phyloP scores from a whole-genome alignment of 2,797 vertebrate genomes.

The Todus mexicanus region DNA sequence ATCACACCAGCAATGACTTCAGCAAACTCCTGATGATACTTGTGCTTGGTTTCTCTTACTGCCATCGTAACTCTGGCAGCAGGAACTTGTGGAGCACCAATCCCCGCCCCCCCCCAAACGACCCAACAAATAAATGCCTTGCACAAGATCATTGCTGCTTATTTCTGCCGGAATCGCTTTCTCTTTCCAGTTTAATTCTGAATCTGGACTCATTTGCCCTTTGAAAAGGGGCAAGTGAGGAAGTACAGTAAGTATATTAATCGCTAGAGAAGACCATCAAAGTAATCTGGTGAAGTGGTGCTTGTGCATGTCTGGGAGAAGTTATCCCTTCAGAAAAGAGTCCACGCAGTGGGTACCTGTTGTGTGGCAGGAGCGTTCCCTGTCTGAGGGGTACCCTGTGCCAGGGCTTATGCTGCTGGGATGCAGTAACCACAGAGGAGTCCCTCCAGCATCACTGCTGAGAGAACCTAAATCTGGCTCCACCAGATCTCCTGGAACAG shows the following conservation, averaged over 20 bases:
- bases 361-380: neutral
- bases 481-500: neutral
- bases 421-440: too few species aligned
- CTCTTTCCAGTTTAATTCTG: neutral
- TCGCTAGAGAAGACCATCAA: too few species aligned
- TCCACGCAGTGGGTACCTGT: neutral
- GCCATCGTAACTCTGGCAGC: neutral
- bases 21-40: neutral
- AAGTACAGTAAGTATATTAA: neutral
- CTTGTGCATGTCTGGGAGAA: neutral
- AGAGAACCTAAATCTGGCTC: neutral
- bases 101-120: too few species aligned
- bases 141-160: neutral
- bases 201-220: neutral
- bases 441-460: neutral
- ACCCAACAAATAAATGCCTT: neutral
- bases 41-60: neutral
- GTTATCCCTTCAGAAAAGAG: neutral
- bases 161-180: neutral
- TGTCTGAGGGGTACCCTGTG: neutral
- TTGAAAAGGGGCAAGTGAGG: neutral
- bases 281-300: neutral
- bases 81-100: neutral
- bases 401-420: fast-evolving
- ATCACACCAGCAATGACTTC: neutral